Evolutionary conservation across 2,797 vertebrate species (phyloP).

Genomic region (Falco columbarius): DNA sequence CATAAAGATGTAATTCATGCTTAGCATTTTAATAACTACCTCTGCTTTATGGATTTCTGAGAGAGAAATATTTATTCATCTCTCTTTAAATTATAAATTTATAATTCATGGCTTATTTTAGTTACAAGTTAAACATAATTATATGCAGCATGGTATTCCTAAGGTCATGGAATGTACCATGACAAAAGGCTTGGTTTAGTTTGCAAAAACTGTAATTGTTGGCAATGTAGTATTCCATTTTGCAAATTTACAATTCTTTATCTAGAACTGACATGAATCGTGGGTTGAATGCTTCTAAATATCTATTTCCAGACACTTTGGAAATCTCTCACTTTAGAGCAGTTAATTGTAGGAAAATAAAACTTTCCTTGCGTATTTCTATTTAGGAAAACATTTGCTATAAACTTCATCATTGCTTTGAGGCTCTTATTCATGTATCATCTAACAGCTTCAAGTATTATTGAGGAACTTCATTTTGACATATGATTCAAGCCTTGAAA

Average conservation of each 20-base stretch:
- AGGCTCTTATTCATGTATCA: neutral
- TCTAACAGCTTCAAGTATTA: neutral
- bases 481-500: neutral
- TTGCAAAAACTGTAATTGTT: neutral
- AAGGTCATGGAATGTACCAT: neutral
- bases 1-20: neutral
- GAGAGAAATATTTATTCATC: neutral
- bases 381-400: neutral
- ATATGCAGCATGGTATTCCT: neutral
- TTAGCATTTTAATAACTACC: neutral
- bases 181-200: neutral
- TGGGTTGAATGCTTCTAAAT: neutral
- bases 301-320: neutral
- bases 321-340: neutral
- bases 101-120: neutral
- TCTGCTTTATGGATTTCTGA: neutral
- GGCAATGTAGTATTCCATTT: neutral
- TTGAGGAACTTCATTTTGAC: neutral
- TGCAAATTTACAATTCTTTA: neutral
- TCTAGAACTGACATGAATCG: neutral
- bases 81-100: neutral
- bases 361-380: neutral
- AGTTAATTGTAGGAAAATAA: neutral
- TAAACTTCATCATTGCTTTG: neutral
- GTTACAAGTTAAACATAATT: neutral